Evolutionary conservation across 2,797 vertebrate genomes (phyloP), one percentile per base, ranked within the genome.

Genomic region (Tenualosa ilisha): DNA sequence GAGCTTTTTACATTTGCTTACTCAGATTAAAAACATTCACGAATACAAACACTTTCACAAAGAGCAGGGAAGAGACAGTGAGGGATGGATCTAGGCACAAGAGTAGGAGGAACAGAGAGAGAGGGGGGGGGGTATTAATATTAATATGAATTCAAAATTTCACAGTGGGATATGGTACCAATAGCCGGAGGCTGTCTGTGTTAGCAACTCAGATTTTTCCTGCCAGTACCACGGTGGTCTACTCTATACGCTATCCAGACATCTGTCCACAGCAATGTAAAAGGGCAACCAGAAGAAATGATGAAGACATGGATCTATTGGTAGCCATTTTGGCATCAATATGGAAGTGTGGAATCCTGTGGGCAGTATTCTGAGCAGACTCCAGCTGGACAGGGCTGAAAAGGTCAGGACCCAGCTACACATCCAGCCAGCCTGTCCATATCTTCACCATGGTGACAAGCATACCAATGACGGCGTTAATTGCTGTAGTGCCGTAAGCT

Each of bases 391-490:
- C 85, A 85, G 87, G 84, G 46, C 84, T 92, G 93, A 95, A 93
- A 95, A 95, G 95, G 93, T 94, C 94, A 95, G 89, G 91, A 93
- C 88, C 90, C 83, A 86, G 86, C 91, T 84, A 49, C 85, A 85
- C 68, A 8, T 43, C 65, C 65, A 72, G 5, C 65, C 65, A 72
- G 20, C 65, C 13, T 37, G 65, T 72, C 65, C 89, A 86, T 87
- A 86, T 89, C 90, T 88, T 90, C 84, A 85, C 82, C 37, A 54
- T 31, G 50, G 87, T 88, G 93, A 93, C 90, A 89, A 83, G 94
- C 91, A 94, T 95, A 90, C 91, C 90, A 93, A 95, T 91, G 22
- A 87, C 49, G 22, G 86, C 51, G 81, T 87, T 93, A 93, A 94
- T 92, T 93, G 93, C 88, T 89, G 89, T 7, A 3, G 37, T 40